These are phyloP conservation scores for Porites australiensis DNA, from an alignment of 64 coral and sea anemone genomes.

Conservation along the genomic window DNA sequence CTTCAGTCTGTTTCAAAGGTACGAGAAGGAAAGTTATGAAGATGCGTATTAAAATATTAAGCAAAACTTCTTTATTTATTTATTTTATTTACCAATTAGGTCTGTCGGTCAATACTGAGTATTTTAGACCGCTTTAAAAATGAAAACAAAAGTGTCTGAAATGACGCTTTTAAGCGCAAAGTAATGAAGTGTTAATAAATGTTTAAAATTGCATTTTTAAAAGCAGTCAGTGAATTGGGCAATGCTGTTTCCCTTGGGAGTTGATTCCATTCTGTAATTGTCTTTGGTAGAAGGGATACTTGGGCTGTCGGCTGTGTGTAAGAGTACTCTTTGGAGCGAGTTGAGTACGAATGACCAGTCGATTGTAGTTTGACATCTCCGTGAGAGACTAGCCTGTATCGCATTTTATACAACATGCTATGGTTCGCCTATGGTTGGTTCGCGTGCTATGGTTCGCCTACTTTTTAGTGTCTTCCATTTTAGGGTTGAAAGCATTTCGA, in stretches of 20 bases:
- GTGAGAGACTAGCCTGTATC: constrained; percentile 2
- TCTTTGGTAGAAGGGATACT: constrained; percentile 22
- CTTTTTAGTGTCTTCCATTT: constrained; percentile 43
- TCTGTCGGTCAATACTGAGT: constrained; percentile 26
- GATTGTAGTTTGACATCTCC: background rate
- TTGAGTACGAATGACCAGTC: constrained; percentile 1
- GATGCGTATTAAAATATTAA: too few relatives aligned
- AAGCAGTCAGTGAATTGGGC: background rate
- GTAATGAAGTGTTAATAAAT: background rate
- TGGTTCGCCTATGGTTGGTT: too few relatives aligned
- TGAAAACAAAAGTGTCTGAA: background rate
- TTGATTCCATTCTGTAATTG: constrained; percentile 12
- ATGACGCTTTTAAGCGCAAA: background rate
- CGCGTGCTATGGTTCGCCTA: constrained; percentile 28
- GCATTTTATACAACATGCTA: constrained; percentile 1
- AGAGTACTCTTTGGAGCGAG: constrained; percentile 11
- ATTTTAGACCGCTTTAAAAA: background rate
- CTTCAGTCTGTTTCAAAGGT: too few relatives aligned
- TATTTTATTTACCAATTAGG: constrained; percentile 36
- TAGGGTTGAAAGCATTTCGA: constrained; percentile 34
- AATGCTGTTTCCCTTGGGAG: constrained; percentile 20
- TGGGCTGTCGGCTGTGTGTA: background rate
- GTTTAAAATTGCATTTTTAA: constrained; percentile 14
- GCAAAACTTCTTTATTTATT: constrained; percentile 28
- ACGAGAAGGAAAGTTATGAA: too few relatives aligned